A percentile compares a stretch with the other conserved stretches of the same genome.
phyloP scores from a whole-genome alignment of 2,797 vertebrate genomes.

The Loriculus beryllinus region DNA sequence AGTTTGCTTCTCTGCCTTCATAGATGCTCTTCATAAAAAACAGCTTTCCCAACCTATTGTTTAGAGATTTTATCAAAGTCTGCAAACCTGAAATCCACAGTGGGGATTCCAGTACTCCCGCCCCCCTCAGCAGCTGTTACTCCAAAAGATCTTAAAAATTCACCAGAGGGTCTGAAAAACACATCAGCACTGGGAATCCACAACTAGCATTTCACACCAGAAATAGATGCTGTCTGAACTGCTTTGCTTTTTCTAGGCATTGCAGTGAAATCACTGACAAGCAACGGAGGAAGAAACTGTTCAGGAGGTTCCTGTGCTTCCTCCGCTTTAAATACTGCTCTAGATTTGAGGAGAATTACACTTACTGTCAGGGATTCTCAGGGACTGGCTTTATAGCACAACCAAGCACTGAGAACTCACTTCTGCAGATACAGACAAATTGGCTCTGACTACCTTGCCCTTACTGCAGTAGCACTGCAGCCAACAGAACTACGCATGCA shows the following conservation, averaged over 20 bases:
- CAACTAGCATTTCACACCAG: slow-evolving; percentile 39
- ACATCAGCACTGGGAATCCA: slow-evolving; percentile 48
- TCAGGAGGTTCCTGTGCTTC: neutral
- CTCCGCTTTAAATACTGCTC: slow-evolving; percentile 13
- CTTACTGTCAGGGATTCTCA: neutral
- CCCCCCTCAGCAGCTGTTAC: slow-evolving; percentile 3
- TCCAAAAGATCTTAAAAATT: slow-evolving; percentile 37
- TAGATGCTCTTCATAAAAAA: slow-evolving; percentile 18
- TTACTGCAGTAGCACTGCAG: slow-evolving; percentile 61
- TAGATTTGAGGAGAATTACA: slow-evolving; percentile 17
- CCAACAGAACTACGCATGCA: slow-evolving; percentile 16
- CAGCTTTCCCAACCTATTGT: slow-evolving; percentile 22
- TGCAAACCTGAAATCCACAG: neutral
- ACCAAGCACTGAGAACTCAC: neutral
- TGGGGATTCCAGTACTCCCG: neutral
- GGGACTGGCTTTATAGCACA: neutral
- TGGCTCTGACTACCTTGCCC: slow-evolving; percentile 23
- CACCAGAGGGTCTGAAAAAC: slow-evolving; percentile 46
- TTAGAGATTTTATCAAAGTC: slow-evolving; percentile 22
- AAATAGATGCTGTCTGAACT: slow-evolving; percentile 38
- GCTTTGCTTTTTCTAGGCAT: slow-evolving; percentile 43
- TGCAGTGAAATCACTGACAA: slow-evolving; percentile 39
- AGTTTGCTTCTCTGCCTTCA: slow-evolving; percentile 23
- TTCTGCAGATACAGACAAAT: neutral
- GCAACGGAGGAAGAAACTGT: neutral